Conservation (phyloP, 2,113 vertebrate genomes). For the Mola mola region DNA sequence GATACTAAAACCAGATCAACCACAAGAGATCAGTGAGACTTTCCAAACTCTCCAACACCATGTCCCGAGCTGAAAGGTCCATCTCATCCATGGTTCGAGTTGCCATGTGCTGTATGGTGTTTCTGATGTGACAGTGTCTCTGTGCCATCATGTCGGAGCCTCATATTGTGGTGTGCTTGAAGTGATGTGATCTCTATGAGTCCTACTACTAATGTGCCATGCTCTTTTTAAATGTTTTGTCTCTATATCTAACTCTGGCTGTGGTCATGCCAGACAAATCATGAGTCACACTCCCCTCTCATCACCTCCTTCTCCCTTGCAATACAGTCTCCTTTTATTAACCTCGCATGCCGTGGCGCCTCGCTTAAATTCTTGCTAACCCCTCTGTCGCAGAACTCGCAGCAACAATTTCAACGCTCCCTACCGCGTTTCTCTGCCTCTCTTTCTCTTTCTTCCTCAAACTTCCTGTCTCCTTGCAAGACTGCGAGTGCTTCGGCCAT, state of each 20-base stretch:
- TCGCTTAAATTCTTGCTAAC: conserved; percentile 74
- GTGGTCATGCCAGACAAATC: conserved; percentile 69
- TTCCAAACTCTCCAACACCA: conserved; percentile 2
- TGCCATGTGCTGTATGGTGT: conserved; percentile 47
- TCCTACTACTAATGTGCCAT: conserved; percentile 67
- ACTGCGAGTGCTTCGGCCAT: conserved; percentile 99
- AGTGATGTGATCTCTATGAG: conserved; percentile 67
- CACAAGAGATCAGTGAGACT: not conserved
- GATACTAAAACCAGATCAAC: too few species aligned
- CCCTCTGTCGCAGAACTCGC: conserved; percentile 60
- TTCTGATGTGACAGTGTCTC: conserved; percentile 53
- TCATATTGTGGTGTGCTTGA: conserved; percentile 81
- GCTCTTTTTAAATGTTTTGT: conserved; percentile 74
- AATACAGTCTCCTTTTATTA: conserved; percentile 76
- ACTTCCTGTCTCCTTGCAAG: conserved; percentile 87
- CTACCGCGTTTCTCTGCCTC: conserved; percentile 56
- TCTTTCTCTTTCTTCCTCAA: conserved; percentile 39
- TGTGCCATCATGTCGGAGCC: conserved; percentile 57
- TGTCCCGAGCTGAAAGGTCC: conserved; percentile 14
- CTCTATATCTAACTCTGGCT: conserved; percentile 70
- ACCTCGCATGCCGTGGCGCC: conserved; percentile 87
- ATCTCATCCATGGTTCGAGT: conserved; percentile 59
- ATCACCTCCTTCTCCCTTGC: not conserved
- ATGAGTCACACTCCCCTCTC: conserved; percentile 46
- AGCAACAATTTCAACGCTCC: conserved; percentile 56